These are phyloP conservation scores for Harpegnathos saltator DNA, from an alignment of 1,140 invertebrate species.

Conservation along the genomic window DNA sequence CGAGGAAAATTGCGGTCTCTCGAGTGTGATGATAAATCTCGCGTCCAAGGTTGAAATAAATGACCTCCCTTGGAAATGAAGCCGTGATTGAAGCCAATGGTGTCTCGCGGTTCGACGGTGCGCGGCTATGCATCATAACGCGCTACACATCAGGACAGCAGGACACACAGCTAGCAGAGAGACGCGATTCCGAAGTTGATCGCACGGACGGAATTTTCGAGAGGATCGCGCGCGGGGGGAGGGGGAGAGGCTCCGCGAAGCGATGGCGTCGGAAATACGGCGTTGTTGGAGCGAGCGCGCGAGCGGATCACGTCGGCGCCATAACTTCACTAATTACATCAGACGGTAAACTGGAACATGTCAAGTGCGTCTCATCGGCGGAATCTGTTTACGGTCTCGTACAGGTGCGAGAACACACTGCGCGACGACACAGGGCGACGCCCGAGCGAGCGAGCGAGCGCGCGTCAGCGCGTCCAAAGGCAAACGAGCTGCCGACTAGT, in stretches of 20 bases:
- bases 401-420: conserved; percentile 61
- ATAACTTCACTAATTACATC: conserved; percentile 74
- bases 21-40: conserved; percentile 19
- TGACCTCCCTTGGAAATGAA: conserved; percentile 25
- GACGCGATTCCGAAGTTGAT: conserved; percentile 37
- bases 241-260: too few relatives aligned
- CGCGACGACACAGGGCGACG: neutral
- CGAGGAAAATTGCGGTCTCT: neutral
- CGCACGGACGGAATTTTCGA: conserved; percentile 37
- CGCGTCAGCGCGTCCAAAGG: conserved; percentile 54
- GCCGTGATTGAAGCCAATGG: conserved; percentile 48
- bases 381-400: conserved; percentile 46
- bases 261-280: conserved; percentile 66
- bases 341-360: conserved; percentile 71
- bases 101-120: conserved; percentile 19
- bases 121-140: conserved; percentile 38
- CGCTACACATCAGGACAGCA: conserved; percentile 19
- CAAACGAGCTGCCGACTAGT: conserved; percentile 58
- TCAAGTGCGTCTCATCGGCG: conserved; percentile 47
- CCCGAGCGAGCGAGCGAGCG: conserved; percentile 9
- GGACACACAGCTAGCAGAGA: conserved; percentile 9
- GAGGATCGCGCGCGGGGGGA: conserved; percentile 34
- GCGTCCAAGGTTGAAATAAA: conserved; percentile 32
- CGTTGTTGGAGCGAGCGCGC: conserved; percentile 51
- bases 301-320: neutral